Evolutionary conservation across 1,140 invertebrate species (phyloP).

Genomic region (Drosophila azteca): DNA sequence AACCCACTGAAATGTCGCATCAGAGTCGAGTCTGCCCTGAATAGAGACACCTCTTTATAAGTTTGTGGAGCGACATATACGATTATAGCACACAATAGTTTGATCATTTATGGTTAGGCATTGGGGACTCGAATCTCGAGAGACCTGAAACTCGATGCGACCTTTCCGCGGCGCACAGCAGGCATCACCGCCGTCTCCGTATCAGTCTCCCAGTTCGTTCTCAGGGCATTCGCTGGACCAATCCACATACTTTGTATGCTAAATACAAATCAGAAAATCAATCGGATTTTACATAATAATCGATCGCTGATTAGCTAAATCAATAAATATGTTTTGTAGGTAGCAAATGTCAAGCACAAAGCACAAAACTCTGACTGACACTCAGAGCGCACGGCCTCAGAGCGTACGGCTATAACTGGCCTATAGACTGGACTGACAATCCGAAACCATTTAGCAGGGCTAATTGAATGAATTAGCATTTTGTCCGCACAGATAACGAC

Average conservation of each 20-base stretch:
- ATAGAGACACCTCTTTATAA: no score
- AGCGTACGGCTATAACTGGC: background rate
- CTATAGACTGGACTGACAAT: constrained; percentile 31
- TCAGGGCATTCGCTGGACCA: background rate
- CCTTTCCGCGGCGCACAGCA: constrained; percentile 39
- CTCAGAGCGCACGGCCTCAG: background rate
- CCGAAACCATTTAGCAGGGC: constrained; percentile 53
- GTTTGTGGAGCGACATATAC: no score
- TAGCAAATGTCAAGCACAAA: constrained; percentile 71
- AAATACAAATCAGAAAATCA: constrained; percentile 55
- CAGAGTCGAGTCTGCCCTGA: no score
- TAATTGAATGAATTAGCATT: constrained; percentile 79
- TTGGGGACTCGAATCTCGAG: constrained; percentile 14
- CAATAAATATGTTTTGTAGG: constrained; percentile 76
- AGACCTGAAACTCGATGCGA: background rate
- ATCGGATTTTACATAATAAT: constrained; percentile 75
- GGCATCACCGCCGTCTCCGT: constrained; percentile 6
- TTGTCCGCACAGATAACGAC: constrained; percentile 48
- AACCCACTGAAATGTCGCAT: no score
- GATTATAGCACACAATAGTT: no score
- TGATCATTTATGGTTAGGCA: no score
- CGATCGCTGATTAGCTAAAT: constrained; percentile 79
- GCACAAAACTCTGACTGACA: constrained; percentile 9
- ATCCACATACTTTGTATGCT: constrained; percentile 64
- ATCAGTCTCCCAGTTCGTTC: background rate